Percentiles rank a stretch among this genome's conserved stretches.
These are phyloP conservation scores for Danio jaintianensis DNA, from an alignment of 2,797 vertebrate genomes.

Conservation along the genomic window DNA sequence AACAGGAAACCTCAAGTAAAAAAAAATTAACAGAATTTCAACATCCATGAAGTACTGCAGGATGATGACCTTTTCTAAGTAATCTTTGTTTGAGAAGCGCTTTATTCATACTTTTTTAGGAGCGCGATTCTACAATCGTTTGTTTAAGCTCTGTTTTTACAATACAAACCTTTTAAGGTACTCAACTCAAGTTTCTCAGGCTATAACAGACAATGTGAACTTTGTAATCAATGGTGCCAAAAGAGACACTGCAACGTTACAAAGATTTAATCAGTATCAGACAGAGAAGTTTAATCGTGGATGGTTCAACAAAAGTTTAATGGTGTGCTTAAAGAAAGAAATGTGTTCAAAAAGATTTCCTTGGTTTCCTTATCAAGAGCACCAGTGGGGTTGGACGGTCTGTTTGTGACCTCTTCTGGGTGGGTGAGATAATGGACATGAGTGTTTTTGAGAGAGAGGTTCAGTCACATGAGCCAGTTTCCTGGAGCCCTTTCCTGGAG, in stretches of 20 bases:
- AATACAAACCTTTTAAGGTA: background rate
- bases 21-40: background rate
- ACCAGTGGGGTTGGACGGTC: background rate
- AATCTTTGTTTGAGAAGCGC: background rate
- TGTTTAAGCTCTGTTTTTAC: background rate
- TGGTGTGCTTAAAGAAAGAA: constrained; percentile 6
- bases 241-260: background rate
- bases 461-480: background rate
- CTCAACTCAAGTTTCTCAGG: background rate
- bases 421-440: constrained; percentile 14
- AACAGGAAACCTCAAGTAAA: background rate
- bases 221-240: background rate
- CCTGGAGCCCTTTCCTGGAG: background rate
- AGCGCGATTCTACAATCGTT: background rate
- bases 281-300: background rate
- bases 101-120: background rate
- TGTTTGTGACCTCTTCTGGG: constrained; percentile 20
- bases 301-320: background rate
- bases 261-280: constrained; percentile 6
- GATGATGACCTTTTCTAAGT: background rate
- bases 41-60: background rate
- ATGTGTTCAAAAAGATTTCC: background rate
- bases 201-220: background rate
- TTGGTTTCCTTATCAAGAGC: constrained; percentile 13
- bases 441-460: constrained; percentile 9